Percentiles rank a stretch among this genome's conserved stretches.
Conservation (phyloP, 2,888 invertebrate species). For the Athetis lepigone region DNA sequence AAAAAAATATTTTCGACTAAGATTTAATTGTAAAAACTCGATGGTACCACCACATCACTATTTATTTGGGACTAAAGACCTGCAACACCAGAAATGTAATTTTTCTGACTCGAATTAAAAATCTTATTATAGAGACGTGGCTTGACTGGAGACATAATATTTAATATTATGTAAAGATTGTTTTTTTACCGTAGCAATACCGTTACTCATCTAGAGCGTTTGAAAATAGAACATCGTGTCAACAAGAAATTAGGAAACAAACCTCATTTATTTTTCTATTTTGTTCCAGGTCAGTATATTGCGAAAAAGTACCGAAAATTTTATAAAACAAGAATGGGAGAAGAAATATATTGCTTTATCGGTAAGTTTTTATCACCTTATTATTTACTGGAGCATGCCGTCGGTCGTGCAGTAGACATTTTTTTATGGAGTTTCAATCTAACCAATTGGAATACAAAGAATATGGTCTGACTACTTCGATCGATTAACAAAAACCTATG, state of each 20-base stretch:
- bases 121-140: too few species aligned
- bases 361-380: conserved; percentile 64
- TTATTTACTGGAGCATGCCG: conserved; percentile 61
- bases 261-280: conserved; percentile 34
- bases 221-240: neutral
- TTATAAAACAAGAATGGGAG: conserved; percentile 26
- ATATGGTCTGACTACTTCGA: conserved; percentile 50
- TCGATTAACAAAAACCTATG: conserved; percentile 66
- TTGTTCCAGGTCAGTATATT: conserved; percentile 70
- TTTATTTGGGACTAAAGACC: too few species aligned
- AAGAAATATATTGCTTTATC: conserved; percentile 41
- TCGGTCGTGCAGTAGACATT: conserved; percentile 37
- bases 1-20: too few species aligned
- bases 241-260: conserved; percentile 10
- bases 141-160: too few species aligned
- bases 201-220: neutral
- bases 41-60: too few species aligned
- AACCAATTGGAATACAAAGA: conserved; percentile 62
- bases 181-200: neutral
- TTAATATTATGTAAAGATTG: too few species aligned
- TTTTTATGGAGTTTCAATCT: conserved; percentile 59
- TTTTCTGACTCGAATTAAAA: too few species aligned
- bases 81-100: too few species aligned
- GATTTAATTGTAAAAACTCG: too few species aligned
- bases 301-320: conserved; percentile 50